Evolutionary conservation across 2,888 invertebrate genomes (phyloP).

Genomic region (Yponomeuta sedellus): DNA sequence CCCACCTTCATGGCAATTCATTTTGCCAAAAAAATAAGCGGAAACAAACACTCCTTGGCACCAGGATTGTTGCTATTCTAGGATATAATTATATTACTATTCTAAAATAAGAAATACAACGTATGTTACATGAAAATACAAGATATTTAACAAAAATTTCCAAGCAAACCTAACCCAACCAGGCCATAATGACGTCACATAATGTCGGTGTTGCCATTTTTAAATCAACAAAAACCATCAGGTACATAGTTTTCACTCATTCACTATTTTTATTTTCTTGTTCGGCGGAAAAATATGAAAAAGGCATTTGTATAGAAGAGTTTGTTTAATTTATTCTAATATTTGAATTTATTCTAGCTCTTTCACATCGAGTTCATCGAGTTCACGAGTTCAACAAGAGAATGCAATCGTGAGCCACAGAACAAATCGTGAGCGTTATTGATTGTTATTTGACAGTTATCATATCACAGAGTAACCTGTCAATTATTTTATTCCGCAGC

Average conservation of each 20-base stretch:
- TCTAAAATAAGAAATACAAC: conserved; percentile 76
- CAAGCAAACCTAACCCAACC: conserved; percentile 84
- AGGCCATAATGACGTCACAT: conserved; percentile 80
- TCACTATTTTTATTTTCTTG: not conserved
- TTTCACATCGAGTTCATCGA: too few species aligned
- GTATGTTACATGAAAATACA: conserved; percentile 79
- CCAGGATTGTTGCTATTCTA: conserved; percentile 65
- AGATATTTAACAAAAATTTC: conserved; percentile 80
- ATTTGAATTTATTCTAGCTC: too few species aligned
- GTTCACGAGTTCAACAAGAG: not conserved
- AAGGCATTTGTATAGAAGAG: too few species aligned
- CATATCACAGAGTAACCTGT: not conserved
- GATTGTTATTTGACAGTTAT: not conserved
- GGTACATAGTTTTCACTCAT: not conserved
- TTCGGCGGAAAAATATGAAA: too few species aligned
- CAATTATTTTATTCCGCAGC: not conserved
- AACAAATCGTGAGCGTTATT: not conserved
- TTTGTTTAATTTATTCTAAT: too few species aligned
- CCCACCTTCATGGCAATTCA: conserved; percentile 97
- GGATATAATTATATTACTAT: conserved; percentile 72
- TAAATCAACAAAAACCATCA: not conserved
- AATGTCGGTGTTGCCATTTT: conserved; percentile 26
- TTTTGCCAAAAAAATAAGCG: conserved; percentile 78
- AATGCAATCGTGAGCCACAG: too few species aligned
- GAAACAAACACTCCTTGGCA: conserved; percentile 67